phyloP scores from a whole-genome alignment of 2,888 invertebrate species.

The Phengaris arion region DNA sequence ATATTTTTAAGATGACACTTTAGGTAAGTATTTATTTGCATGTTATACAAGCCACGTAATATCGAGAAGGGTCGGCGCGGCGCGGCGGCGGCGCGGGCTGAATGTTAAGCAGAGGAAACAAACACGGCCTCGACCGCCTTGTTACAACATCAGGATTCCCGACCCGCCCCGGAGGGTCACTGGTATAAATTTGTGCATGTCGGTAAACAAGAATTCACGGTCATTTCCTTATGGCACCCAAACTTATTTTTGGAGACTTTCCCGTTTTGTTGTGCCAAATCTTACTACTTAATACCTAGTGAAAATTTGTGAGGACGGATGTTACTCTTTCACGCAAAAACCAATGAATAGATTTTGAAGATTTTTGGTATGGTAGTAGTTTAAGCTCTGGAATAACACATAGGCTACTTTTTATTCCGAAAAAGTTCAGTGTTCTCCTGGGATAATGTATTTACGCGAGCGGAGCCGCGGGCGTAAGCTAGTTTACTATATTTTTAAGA shows the following conservation, averaged over 20 bases:
- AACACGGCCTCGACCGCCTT: conserved; percentile 71
- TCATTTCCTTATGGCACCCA: conserved; percentile 21
- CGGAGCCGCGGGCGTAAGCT: too few species aligned
- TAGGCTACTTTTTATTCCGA: too few species aligned
- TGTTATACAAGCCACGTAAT: conserved; percentile 53
- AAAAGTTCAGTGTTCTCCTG: too few species aligned
- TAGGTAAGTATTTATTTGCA: conserved; percentile 33
- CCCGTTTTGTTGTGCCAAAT: neutral
- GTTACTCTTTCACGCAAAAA: too few species aligned
- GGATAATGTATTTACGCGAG: too few species aligned
- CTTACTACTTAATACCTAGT: neutral
- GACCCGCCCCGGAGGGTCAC: conserved; percentile 17
- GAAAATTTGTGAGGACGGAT: neutral
- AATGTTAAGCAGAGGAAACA: conserved; percentile 70
- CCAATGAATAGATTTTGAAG: too few species aligned
- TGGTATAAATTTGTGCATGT: conserved; percentile 27
- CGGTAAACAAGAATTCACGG: conserved; percentile 21
- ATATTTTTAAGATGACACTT: conserved; percentile 32
- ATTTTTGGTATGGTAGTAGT: too few species aligned
- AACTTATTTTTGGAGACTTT: neutral
- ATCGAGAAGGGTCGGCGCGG: conserved; percentile 53
- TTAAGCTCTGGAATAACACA: too few species aligned
- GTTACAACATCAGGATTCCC: conserved; percentile 56
- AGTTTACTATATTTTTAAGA: too few species aligned
- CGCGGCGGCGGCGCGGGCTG: conserved; percentile 47